These are phyloP conservation scores for Mormyrus hasselquistii DNA, from an alignment of 2,797 vertebrate genomes.

Conservation along the genomic window DNA sequence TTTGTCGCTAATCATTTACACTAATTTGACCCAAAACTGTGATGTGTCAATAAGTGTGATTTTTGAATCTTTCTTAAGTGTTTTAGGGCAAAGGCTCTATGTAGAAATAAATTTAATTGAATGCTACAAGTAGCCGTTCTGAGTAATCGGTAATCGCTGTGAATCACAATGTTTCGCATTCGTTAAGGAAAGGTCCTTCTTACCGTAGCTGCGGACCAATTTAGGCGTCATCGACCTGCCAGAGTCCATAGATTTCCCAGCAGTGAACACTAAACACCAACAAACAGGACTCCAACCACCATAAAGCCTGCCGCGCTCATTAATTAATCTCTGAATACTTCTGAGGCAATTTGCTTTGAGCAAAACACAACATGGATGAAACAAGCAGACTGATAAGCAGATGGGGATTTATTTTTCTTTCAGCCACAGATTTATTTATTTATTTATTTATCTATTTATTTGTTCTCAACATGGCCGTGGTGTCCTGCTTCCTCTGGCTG, in stretches of 20 bases:
- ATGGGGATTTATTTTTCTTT: neutral
- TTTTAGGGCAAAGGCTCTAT: neutral
- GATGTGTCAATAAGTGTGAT: neutral
- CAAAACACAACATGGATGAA: neutral
- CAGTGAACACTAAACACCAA: neutral
- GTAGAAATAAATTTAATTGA: neutral
- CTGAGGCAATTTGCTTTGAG: neutral
- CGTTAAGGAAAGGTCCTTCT: neutral
- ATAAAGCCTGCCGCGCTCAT: neutral
- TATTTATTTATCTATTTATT: neutral
- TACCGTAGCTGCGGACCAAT: neutral
- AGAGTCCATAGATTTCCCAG: neutral
- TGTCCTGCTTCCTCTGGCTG: neutral
- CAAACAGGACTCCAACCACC: neutral
- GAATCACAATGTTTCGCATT: neutral
- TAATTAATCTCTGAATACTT: constrained; percentile 1
- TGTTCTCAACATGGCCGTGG: neutral
- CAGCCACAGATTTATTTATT: neutral
- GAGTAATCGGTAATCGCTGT: neutral
- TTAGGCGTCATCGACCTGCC: neutral
- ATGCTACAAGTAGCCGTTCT: neutral
- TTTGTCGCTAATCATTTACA: neutral
- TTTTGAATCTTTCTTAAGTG: neutral
- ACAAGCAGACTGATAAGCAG: neutral
- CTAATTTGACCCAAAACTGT: neutral